A percentile compares a stretch with the other conserved stretches of the same genome.
Conservation (phyloP, 2,888 invertebrate genomes). For the Pterostichus niger region DNA sequence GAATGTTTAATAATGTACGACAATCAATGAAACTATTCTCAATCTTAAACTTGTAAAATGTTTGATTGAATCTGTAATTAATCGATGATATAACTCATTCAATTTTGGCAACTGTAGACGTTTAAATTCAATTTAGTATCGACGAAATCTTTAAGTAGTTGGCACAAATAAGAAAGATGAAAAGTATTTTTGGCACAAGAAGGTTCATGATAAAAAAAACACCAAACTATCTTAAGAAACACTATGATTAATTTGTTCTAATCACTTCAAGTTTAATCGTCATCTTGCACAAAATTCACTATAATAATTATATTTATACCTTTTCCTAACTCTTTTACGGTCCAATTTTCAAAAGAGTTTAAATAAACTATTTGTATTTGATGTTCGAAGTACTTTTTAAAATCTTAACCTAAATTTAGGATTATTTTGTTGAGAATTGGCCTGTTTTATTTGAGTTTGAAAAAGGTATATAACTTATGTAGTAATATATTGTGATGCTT, state of each 20-base stretch:
- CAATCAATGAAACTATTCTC: constrained; percentile 24
- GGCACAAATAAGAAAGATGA: constrained; percentile 36
- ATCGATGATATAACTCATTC: background rate
- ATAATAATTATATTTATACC: background rate
- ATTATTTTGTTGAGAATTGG: too few relatives aligned
- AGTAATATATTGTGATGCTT: constrained; percentile 34
- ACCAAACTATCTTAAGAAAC: constrained; percentile 35
- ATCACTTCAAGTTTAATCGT: constrained; percentile 32
- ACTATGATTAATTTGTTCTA: constrained; percentile 4
- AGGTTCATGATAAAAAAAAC: constrained; percentile 31
- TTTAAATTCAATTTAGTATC: background rate
- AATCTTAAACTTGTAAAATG: background rate
- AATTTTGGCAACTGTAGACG: too few relatives aligned
- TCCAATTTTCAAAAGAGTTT: too few relatives aligned
- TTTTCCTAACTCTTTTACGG: too few relatives aligned
- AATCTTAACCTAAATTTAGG: too few relatives aligned
- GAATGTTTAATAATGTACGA: background rate
- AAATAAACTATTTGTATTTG: too few relatives aligned
- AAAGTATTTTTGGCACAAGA: constrained; percentile 43
- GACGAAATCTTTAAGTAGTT: constrained; percentile 31
- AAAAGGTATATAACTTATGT: background rate
- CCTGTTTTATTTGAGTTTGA: background rate
- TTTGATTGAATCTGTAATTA: background rate
- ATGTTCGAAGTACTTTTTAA: too few relatives aligned
- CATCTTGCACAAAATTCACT: constrained; percentile 42